Percentiles rank a stretch among this genome's conserved stretches.
Conservation (phyloP, 2,797 vertebrate genomes). For the Anniella stebbinsi region DNA sequence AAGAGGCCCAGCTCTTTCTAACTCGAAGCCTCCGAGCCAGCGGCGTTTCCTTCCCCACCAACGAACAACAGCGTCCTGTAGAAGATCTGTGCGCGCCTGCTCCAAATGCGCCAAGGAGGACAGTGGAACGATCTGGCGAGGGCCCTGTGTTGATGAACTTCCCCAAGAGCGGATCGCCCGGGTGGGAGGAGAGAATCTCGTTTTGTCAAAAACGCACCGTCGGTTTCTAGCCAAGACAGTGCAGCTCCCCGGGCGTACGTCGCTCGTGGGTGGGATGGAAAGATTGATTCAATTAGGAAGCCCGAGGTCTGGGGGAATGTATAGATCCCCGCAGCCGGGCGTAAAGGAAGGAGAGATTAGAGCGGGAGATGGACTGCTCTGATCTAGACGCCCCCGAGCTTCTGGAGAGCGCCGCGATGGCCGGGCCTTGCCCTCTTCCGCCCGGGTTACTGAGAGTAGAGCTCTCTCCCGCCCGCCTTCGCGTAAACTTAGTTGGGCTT, state of each 20-base stretch:
- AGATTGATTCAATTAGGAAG: not conserved
- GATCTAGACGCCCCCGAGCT: not conserved
- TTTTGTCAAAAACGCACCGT: too few relatives aligned
- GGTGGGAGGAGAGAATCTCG: too few relatives aligned
- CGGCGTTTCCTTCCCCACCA: too few relatives aligned
- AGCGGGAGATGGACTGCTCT: not conserved
- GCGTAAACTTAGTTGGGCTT: too few relatives aligned
- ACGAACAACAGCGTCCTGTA: too few relatives aligned
- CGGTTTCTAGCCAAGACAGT: too few relatives aligned
- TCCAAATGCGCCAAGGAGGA: too few relatives aligned
- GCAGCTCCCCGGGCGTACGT: not conserved
- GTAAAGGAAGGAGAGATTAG: not conserved
- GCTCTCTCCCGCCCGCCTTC: not conserved
- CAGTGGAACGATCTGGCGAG: not conserved
- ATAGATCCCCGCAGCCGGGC: not conserved
- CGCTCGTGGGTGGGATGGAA: not conserved
- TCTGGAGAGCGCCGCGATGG: not conserved
- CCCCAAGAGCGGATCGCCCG: too few relatives aligned
- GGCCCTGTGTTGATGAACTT: not conserved
- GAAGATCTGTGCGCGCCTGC: too few relatives aligned
- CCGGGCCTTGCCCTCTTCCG: not conserved
- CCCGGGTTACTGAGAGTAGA: not conserved
- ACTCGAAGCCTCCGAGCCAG: not conserved
- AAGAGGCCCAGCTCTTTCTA: too few relatives aligned
- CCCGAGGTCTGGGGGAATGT: not conserved